A percentile compares a stretch with the other conserved stretches of the same genome.
Conservation (phyloP, 2,797 vertebrate species). For the Parauchenoglanis ngamensis region DNA sequence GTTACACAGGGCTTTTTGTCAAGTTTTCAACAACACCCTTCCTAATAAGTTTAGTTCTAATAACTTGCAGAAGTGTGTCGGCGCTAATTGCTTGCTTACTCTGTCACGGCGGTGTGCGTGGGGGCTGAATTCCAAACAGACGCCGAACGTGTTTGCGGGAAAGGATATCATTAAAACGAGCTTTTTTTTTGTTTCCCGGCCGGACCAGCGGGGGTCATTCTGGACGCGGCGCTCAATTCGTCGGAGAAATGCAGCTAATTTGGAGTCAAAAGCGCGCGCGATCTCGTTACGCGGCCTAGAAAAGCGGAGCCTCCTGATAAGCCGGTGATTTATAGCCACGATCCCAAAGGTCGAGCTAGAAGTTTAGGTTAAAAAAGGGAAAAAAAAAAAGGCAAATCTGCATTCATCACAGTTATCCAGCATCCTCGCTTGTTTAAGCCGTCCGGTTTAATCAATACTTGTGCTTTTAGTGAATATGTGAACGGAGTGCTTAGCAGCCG, state of each 20-base stretch:
- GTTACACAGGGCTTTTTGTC: constrained; percentile 27
- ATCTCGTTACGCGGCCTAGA: constrained; percentile 79
- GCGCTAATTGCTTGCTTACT: constrained; percentile 39
- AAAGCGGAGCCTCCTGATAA: constrained; percentile 73
- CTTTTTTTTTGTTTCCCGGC: constrained; percentile 10
- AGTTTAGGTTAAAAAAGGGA: constrained; percentile 71
- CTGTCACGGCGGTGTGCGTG: not conserved
- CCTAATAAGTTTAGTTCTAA: constrained; percentile 44
- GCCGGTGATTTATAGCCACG: constrained; percentile 80
- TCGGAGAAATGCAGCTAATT: constrained; percentile 71
- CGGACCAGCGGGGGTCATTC: constrained; percentile 40
- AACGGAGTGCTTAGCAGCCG: constrained; percentile 72
- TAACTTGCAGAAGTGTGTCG: constrained; percentile 16
- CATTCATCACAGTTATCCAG: constrained; percentile 72
- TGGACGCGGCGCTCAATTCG: constrained; percentile 64
- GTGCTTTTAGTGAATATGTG: constrained; percentile 73
- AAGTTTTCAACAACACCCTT: constrained; percentile 24
- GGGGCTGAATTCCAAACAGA: not conserved
- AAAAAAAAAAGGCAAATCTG: constrained; percentile 65
- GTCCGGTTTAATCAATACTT: constrained; percentile 77
- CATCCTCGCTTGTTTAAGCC: constrained; percentile 74
- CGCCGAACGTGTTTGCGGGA: not conserved
- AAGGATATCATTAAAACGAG: not conserved
- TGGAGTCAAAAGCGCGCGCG: constrained; percentile 77
- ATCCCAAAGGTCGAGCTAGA: constrained; percentile 77